Percentiles rank a stretch among this genome's conserved stretches.
Evolutionary conservation across 2,113 vertebrate genomes (phyloP).

Genomic region (Sterna hirundo): DNA sequence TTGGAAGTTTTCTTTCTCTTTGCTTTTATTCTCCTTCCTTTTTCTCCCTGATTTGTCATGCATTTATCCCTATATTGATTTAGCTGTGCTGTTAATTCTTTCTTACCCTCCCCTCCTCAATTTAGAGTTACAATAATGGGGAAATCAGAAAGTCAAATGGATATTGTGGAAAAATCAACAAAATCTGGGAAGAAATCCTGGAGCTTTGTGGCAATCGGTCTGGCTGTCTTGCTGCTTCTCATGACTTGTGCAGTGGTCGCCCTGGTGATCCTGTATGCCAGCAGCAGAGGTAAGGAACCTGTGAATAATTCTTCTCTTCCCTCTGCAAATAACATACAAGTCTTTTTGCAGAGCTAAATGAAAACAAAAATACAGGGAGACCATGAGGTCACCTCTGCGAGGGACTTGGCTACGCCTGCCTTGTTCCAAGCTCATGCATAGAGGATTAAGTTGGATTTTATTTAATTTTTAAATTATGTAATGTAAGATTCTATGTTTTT

Average conservation of each 20-base stretch:
- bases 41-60: background rate
- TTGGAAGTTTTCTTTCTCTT: constrained; percentile 4
- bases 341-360: background rate
- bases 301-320: background rate
- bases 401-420: background rate
- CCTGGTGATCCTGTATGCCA: constrained; percentile 86
- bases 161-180: constrained; percentile 88
- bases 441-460: background rate
- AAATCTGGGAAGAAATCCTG: constrained; percentile 79
- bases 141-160: constrained; percentile 91
- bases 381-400: background rate
- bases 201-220: constrained; percentile 79
- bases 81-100: constrained; percentile 1
- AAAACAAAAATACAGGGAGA: background rate
- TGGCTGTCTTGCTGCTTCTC: constrained; percentile 86
- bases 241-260: constrained; percentile 83
- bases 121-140: constrained; percentile 83
- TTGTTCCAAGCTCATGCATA: background rate
- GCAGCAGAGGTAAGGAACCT: constrained; percentile 77
- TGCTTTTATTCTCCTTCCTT: background rate
- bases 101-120: constrained; percentile 21
- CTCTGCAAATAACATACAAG: background rate
- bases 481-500: background rate
- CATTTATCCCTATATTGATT: background rate
- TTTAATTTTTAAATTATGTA: background rate